These are phyloP conservation scores for Sinhomidia bicolor DNA, from an alignment of 2,888 invertebrate species.

Conservation along the genomic window DNA sequence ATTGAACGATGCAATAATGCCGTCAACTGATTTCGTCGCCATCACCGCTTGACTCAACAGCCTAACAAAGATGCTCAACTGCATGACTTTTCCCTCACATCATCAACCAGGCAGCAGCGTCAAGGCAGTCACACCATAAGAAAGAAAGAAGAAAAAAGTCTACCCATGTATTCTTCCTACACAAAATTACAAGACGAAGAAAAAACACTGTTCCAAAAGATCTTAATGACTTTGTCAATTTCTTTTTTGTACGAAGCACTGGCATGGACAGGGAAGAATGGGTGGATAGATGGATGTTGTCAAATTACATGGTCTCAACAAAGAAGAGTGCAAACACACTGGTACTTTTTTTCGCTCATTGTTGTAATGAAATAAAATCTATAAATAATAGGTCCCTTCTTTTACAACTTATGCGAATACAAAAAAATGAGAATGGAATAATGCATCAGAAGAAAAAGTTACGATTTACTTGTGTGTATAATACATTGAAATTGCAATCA, in stretches of 20 bases:
- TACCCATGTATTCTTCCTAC: neutral
- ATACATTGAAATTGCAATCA: neutral
- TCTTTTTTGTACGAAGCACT: slow-evolving; percentile 33
- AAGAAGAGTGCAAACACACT: slow-evolving; percentile 13
- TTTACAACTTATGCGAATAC: too few species aligned
- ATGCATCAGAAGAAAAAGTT: neutral
- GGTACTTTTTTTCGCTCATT: neutral
- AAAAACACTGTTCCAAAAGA: slow-evolving; percentile 39
- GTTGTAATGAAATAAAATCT: too few species aligned
- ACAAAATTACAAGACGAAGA: neutral
- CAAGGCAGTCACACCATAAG: neutral
- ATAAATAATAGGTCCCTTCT: too few species aligned
- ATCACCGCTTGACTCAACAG: slow-evolving; percentile 69
- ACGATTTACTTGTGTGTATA: neutral
- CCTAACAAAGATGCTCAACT: slow-evolving; percentile 55
- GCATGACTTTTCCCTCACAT: neutral
- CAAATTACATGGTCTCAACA: slow-evolving; percentile 50
- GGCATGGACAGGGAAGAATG: slow-evolving; percentile 18
- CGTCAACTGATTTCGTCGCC: slow-evolving; percentile 68
- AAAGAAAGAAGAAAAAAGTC: neutral
- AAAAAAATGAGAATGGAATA: neutral
- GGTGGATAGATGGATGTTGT: slow-evolving; percentile 63
- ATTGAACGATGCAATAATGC: slow-evolving; percentile 51
- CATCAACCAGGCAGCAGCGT: neutral
- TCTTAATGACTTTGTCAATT: slow-evolving; percentile 70